phyloP scores from a whole-genome alignment of 2,797 vertebrate genomes.

The Platalea minor region DNA sequence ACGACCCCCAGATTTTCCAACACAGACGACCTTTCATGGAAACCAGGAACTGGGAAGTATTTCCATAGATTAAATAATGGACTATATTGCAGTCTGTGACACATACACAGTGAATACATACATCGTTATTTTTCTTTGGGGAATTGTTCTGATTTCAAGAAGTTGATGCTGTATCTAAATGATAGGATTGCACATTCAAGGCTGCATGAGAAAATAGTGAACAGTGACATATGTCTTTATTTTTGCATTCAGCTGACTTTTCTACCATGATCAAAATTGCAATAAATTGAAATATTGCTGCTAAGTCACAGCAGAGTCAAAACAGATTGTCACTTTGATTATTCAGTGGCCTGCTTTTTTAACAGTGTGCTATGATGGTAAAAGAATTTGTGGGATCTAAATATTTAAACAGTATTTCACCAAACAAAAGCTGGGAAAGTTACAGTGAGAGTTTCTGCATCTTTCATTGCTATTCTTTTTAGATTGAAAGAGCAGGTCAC shows the following conservation, averaged over 20 bases:
- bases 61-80: not conserved
- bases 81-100: not conserved
- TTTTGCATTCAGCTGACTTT: conserved; percentile 3
- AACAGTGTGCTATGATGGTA: not conserved
- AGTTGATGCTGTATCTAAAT: not conserved
- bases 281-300: conserved; percentile 21
- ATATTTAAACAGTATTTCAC: conserved; percentile 35
- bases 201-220: not conserved
- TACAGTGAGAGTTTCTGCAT: not conserved
- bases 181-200: not conserved
- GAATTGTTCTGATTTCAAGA: not conserved
- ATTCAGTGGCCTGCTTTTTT: not conserved
- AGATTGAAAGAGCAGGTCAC: not conserved
- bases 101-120: not conserved
- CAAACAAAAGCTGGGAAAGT: not conserved
- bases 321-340: not conserved
- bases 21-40: not conserved
- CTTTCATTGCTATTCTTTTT: not conserved
- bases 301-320: not conserved
- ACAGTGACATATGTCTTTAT: conserved; percentile 1
- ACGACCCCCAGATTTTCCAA: not conserved
- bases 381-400: not conserved
- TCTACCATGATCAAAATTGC: not conserved
- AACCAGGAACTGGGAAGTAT: not conserved
- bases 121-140: not conserved